Evolutionary conservation across 1,140 invertebrate genomes (phyloP), one percentile per base, ranked within the genome.

Genomic region (Papilio polytes): DNA sequence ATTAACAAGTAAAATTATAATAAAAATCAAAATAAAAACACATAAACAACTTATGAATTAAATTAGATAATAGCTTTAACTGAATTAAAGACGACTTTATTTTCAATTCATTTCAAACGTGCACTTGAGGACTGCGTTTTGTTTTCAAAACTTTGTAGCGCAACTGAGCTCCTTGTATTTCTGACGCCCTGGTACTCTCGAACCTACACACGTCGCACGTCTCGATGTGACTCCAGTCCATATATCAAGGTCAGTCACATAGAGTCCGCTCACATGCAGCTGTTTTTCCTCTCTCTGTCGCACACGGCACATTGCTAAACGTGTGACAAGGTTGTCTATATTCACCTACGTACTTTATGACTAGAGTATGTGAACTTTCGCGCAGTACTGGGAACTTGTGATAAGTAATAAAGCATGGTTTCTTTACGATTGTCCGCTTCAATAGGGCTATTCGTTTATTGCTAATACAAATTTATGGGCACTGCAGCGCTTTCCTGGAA

Each of bases 121-220:
- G 10, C 59, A 26, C 22, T 63, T 63, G 13, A 63, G 9, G 4
- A 13, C 22, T 26, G 31, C 3, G 20, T 56, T 63, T 7, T 0
- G n/a, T 56, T 56, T 63, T 6, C 9, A n/a, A 56, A 20, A 20
- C 59, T 63, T 26, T 56, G 53, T 20, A n/a, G 15, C 4, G 20
- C 13, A 70, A 70, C 66, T 36, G 77, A 77, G 79, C 85, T 84
- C 76, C 81, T 84, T 82, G 85, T 51, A 85, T 82, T 89, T 89
- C 85, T 92, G 87, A 80, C 78, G 74, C 76, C 90, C 90, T 93
- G 81, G 91, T 93, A 93, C 84, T 85, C 84, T 84, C 80, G 66
- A 85, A 88, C 88, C 85, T 89, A 89, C 90, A 92, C 89, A 91
- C 88, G 84, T 88, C 88, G 82, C 88, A 88, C 86, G 86, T 86